phyloP scores from a whole-genome alignment of 2,888 invertebrate genomes.

The Acleris holmiana region DNA sequence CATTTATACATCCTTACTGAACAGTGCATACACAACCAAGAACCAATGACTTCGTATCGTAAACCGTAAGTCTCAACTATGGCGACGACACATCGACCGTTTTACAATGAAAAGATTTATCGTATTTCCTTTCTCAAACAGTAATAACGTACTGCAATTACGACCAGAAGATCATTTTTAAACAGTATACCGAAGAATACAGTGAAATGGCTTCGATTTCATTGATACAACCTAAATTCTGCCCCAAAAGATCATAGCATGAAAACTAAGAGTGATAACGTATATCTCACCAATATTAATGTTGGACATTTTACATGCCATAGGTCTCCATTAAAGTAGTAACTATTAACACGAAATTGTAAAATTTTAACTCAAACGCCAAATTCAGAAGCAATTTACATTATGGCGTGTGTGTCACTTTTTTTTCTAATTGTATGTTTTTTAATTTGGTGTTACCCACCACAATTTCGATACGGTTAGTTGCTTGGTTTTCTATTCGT shows the following conservation, averaged over 20 bases:
- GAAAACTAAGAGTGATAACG: constrained; percentile 41
- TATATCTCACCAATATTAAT: constrained; percentile 73
- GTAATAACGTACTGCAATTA: constrained; percentile 46
- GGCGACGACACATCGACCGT: constrained; percentile 68
- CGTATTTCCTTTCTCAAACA: constrained; percentile 46
- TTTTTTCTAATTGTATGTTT: constrained; percentile 68
- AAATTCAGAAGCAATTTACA: constrained; percentile 82
- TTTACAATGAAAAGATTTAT: constrained; percentile 52
- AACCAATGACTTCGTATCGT: constrained; percentile 65
- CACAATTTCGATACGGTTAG: not conserved
- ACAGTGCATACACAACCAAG: constrained; percentile 64
- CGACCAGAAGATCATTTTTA: constrained; percentile 52
- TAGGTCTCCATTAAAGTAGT: constrained; percentile 61
- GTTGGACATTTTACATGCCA: constrained; percentile 78
- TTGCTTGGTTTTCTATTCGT: not conserved
- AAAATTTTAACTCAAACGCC: constrained; percentile 77
- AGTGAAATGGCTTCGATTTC: constrained; percentile 81
- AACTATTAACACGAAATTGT: constrained; percentile 71
- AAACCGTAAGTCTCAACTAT: constrained; percentile 71
- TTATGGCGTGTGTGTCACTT: constrained; percentile 85
- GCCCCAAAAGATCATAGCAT: constrained; percentile 52
- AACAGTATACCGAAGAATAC: constrained; percentile 61
- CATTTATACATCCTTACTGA: constrained; percentile 64
- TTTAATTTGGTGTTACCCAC: constrained; percentile 53
- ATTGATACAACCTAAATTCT: constrained; percentile 76